Percentiles rank a stretch among this genome's conserved stretches.
Conservation (phyloP, 2,113 vertebrate species). For the Myotis brandtii region DNA sequence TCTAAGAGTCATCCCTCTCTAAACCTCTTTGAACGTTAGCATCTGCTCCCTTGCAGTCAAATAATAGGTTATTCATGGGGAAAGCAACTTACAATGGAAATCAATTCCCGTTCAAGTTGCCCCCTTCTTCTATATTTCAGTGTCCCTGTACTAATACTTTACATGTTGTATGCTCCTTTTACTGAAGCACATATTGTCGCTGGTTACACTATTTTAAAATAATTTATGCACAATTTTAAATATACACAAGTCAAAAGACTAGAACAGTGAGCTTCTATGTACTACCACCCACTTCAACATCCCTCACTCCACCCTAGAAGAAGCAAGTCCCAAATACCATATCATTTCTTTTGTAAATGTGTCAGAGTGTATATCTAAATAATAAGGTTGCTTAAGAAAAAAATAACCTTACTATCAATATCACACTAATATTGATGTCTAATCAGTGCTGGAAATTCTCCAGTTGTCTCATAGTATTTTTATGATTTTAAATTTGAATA, state of each 20-base stretch:
- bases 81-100: constrained; percentile 16
- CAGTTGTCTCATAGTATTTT: background rate
- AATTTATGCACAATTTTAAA: background rate
- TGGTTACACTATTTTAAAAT: background rate
- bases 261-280: background rate
- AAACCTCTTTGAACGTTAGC: too few species aligned
- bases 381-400: background rate
- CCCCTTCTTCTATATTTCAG: background rate
- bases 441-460: background rate
- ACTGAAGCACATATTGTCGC: background rate
- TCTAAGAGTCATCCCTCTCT: too few species aligned
- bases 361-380: background rate
- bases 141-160: background rate
- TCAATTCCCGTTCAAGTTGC: background rate
- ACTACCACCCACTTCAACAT: background rate
- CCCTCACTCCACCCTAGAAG: background rate
- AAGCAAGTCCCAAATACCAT: background rate
- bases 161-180: background rate
- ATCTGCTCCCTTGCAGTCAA: too few species aligned
- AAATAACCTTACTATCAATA: background rate
- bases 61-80: background rate
- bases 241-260: background rate
- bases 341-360: background rate
- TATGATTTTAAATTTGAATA: constrained; percentile 17
- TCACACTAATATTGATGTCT: background rate